Evolutionary conservation across 2,888 invertebrate genomes (phyloP), one percentile per base, ranked within the genome.

Genomic region (Torymus texanus): DNA sequence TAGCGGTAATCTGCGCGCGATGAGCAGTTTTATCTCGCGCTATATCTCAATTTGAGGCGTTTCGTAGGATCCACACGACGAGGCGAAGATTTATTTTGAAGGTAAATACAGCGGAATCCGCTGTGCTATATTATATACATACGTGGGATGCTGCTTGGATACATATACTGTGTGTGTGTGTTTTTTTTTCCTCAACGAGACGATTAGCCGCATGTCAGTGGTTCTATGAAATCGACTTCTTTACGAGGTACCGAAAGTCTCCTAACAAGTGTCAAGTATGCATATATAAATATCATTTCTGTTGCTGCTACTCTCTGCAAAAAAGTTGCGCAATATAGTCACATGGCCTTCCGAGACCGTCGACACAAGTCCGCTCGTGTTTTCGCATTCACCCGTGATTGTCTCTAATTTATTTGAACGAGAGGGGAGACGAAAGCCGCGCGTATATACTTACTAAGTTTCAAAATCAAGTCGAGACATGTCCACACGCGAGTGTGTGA

Each of bases 71-170:
- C 80, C 58, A 73, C 80, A 73, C 21, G 21, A 21, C 21, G 21
- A 21, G 21, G 80, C 18, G 8, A 58, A 76, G 75, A 80, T 80
- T 80, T 80, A 80, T 80, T 72, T 73, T 80, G 72, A 68, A 72
- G 76, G 68, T n/a, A 55, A 70, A 75, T 63, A 50, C 50, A 62
- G 66, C 71, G 70, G 59, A 71, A 58, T 65, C 8, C 8, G 18
- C 12, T 12, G 66, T 75, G 18, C 75, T 75, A 79, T 41, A 41
- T 41, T 21, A 21, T 21, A 21, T 21, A 41, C 8, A 8, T 8
- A 8, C 10, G 75, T 76, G 72, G 62, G 79, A 76, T 70, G 75
- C 29, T 53, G 70, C 14, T 3, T 55, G 8, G 41, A 41, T 41
- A 29, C 3, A 29, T 5, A 29, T 29, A 29, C 5, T 5, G 21